Evolutionary conservation across 2,113 vertebrate species (phyloP).

Genomic region (Myxocyprinus asiaticus): DNA sequence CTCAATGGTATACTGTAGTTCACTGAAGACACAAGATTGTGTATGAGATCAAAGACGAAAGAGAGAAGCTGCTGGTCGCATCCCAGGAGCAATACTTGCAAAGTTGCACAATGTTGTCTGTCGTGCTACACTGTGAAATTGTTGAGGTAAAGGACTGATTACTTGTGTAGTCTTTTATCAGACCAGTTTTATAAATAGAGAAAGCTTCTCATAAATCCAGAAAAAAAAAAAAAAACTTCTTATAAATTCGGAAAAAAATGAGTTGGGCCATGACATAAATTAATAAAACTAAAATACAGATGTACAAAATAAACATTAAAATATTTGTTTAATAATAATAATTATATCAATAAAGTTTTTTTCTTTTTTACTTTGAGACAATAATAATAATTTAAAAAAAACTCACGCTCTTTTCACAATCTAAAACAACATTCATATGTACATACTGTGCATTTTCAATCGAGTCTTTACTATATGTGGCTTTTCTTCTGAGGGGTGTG

Average conservation of each 20-base stretch:
- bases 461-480: constrained; percentile 48
- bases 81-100: constrained; percentile 57
- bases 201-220: constrained; percentile 43
- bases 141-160: constrained; percentile 80
- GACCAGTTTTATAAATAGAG: constrained; percentile 52
- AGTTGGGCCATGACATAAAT: constrained; percentile 62
- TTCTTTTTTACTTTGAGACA: constrained; percentile 40
- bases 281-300: constrained; percentile 63
- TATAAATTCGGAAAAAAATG: too few relatives aligned
- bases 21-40: constrained; percentile 71
- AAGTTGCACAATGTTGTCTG: constrained; percentile 42
- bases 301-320: constrained; percentile 63
- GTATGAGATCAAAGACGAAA: constrained; percentile 36
- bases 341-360: constrained; percentile 62
- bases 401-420: constrained; percentile 67
- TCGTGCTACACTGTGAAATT: constrained; percentile 56
- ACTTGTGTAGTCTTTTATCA: constrained; percentile 66
- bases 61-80: constrained; percentile 77
- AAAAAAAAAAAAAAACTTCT: constrained; percentile 24
- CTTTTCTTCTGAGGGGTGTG: neutral
- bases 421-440: constrained; percentile 67
- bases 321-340: constrained; percentile 54
- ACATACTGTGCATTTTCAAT: constrained; percentile 59
- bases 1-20: constrained; percentile 72
- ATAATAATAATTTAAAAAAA: constrained; percentile 51